phyloP scores from a whole-genome alignment of 1,140 invertebrate species.

The Aradophagus sp. region DNA sequence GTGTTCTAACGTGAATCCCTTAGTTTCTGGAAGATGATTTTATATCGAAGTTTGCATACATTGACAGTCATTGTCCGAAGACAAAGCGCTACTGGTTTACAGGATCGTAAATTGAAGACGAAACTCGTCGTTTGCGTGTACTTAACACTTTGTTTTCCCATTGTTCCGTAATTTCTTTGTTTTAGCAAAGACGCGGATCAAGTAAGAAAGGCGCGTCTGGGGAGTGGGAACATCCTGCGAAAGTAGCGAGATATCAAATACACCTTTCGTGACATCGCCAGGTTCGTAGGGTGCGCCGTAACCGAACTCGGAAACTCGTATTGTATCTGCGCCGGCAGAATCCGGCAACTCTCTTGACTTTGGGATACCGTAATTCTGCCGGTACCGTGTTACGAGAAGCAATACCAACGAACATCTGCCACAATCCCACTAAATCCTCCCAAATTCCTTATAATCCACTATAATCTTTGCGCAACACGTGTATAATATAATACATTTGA shows the following conservation, averaged over 20 bases:
- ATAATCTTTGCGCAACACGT: slow-evolving; percentile 60
- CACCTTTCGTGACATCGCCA: slow-evolving; percentile 68
- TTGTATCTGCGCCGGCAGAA: slow-evolving; percentile 64
- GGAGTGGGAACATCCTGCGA: slow-evolving; percentile 47
- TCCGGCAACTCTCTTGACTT: slow-evolving; percentile 58
- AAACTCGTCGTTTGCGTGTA: slow-evolving; percentile 31
- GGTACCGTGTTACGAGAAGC: slow-evolving; percentile 54
- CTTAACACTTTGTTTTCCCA: slow-evolving; percentile 34
- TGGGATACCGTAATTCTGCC: slow-evolving; percentile 56
- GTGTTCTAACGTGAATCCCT: too few species aligned
- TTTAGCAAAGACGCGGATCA: slow-evolving; percentile 39
- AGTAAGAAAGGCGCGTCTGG: slow-evolving; percentile 40
- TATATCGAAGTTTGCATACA: background rate
- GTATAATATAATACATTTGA: slow-evolving; percentile 7
- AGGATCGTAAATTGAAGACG: slow-evolving; percentile 16
- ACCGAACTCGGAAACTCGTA: slow-evolving; percentile 66
- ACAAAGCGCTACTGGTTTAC: slow-evolving; percentile 28
- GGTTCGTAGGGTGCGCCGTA: slow-evolving; percentile 59
- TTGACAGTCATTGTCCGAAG: slow-evolving; percentile 16
- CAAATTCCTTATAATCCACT: slow-evolving; percentile 61
- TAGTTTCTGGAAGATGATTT: too few species aligned
- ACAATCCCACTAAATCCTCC: slow-evolving; percentile 65
- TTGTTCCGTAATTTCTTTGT: slow-evolving; percentile 54
- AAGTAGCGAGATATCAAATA: slow-evolving; percentile 69
- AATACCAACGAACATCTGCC: slow-evolving; percentile 67